Conservation (phyloP, 2,113 vertebrate species). For the Eidolon helvum region DNA sequence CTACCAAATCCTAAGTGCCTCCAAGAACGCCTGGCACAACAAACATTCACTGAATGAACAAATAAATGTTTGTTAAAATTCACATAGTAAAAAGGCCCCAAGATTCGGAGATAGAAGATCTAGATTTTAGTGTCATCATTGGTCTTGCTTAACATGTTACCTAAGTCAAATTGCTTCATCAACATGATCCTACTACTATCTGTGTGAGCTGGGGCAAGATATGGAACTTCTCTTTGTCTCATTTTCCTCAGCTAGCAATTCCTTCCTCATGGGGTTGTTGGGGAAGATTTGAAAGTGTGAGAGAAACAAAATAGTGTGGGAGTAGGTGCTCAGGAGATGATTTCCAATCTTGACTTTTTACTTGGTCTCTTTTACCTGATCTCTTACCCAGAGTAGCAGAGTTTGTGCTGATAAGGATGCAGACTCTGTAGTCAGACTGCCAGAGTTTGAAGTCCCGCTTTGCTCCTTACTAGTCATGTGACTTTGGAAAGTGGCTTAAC, state of each 20-base stretch:
- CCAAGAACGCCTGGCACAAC: neutral
- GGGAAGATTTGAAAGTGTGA: neutral
- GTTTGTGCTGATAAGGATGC: neutral
- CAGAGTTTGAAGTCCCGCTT: neutral
- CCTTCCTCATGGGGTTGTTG: neutral
- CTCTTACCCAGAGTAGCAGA: neutral
- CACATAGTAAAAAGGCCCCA: neutral
- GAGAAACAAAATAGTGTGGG: neutral
- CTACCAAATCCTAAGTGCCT: neutral
- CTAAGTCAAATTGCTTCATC: neutral
- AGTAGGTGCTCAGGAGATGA: neutral
- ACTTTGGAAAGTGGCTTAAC: slow-evolving; percentile 3
- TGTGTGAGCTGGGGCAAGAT: neutral
- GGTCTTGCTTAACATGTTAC: slow-evolving; percentile 12
- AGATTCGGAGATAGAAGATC: neutral
- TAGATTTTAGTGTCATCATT: neutral
- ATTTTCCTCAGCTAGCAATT: neutral
- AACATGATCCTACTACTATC: neutral
- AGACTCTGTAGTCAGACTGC: neutral
- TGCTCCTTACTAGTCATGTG: neutral
- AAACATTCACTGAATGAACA: neutral
- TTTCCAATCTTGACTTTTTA: neutral
- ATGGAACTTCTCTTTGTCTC: neutral
- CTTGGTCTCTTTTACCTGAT: neutral
- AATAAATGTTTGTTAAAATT: neutral